These are phyloP conservation scores for Melanostoma mellinum DNA, from an alignment of 2,888 invertebrate genomes.

Conservation along the genomic window DNA sequence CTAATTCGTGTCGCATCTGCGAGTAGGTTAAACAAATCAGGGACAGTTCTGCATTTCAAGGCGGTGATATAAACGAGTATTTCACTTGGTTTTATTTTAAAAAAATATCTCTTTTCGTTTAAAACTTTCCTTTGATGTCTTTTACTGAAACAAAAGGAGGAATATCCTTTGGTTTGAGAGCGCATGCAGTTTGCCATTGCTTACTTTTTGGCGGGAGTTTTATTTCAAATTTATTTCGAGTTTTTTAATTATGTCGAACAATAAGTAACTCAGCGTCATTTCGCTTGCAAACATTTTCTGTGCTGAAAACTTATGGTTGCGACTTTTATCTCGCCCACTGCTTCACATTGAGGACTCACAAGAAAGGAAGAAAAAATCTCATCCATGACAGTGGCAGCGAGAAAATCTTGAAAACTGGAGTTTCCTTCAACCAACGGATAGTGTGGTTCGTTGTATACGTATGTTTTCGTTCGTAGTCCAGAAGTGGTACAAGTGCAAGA, in stretches of 20 bases:
- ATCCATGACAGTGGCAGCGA: slow-evolving; percentile 42
- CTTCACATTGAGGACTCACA: slow-evolving; percentile 27
- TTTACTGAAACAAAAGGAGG: neutral
- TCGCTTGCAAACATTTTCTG: slow-evolving; percentile 49
- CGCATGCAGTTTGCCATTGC: slow-evolving; percentile 6
- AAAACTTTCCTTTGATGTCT: slow-evolving; percentile 16
- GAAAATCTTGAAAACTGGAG: slow-evolving; percentile 61
- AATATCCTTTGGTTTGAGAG: slow-evolving; percentile 4
- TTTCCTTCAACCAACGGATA: slow-evolving; percentile 52
- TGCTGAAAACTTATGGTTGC: slow-evolving; percentile 38
- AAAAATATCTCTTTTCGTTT: neutral
- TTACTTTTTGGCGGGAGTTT: slow-evolving; percentile 63
- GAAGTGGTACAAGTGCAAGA: slow-evolving; percentile 72
- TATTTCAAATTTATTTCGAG: slow-evolving; percentile 33
- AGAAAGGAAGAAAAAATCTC: neutral
- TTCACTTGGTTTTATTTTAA: neutral
- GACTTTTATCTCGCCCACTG: slow-evolving; percentile 36
- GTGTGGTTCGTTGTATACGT: slow-evolving; percentile 3
- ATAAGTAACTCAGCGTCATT: neutral
- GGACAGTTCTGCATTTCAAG: neutral
- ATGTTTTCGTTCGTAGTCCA: slow-evolving; percentile 54
- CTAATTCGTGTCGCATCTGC: slow-evolving; percentile 34
- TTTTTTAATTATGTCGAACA: slow-evolving; percentile 39
- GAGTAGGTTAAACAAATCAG: slow-evolving; percentile 15
- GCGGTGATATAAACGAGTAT: neutral